Conservation (phyloP, 2,113 vertebrate species). For the Bos javanicus region DNA sequence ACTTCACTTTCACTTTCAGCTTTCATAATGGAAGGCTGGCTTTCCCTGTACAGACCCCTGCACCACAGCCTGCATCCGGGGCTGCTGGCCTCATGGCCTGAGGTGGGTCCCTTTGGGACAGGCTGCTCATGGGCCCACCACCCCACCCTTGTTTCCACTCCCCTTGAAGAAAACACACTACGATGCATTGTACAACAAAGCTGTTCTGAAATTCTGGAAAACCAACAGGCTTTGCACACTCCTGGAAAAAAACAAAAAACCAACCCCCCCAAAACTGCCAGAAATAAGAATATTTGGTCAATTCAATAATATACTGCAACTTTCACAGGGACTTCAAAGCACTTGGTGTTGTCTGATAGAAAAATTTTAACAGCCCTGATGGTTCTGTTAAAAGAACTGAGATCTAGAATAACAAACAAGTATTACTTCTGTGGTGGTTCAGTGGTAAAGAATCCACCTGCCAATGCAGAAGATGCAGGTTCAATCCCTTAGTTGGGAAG, state of each 20-base stretch:
- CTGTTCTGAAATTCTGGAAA: neutral
- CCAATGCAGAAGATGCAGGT: neutral
- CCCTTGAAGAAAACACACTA: neutral
- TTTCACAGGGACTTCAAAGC: neutral
- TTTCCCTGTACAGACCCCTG: neutral
- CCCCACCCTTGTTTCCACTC: neutral
- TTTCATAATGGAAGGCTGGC: neutral
- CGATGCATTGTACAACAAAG: neutral
- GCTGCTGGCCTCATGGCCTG: accelerated
- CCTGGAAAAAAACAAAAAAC: neutral
- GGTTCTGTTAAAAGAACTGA: neutral
- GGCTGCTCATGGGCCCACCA: neutral
- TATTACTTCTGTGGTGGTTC: neutral
- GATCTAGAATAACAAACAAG: neutral
- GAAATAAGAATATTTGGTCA: neutral
- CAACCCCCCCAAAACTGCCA: neutral
- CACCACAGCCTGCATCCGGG: accelerated
- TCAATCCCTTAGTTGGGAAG: neutral
- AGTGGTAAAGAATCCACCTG: neutral
- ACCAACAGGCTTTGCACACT: neutral
- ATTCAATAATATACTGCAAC: neutral
- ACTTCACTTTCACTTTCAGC: neutral
- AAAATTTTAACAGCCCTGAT: neutral
- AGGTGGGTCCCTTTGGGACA: too few relatives aligned
- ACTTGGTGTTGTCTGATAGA: neutral